Base-by-base conservation (phyloP, 1,140 invertebrate genomes). In the Maniola jurtina region DNA sequence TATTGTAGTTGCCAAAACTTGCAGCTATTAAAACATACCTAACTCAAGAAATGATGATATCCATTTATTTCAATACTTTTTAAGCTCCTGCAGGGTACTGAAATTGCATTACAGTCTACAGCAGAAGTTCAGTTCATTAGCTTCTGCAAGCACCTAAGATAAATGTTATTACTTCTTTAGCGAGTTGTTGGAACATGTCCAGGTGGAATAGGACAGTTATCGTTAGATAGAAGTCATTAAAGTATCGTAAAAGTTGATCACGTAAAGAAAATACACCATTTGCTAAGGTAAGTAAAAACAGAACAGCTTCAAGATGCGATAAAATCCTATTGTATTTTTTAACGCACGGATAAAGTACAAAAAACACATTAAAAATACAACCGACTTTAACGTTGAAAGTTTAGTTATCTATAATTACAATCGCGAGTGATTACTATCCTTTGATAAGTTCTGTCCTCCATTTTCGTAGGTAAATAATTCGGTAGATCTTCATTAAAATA, bases 81-180 rank as follows among this genome's bases (percentile, higher is more conserved):
- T 9, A 36, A 6, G 10, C 40, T 3, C 6, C 6, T 42, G 11
- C 40, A 9, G 9, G 36, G 5, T 6, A 9, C 9, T 42, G 11
- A 8, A 42, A 42, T 11, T 42, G 6, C 40, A 42, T 15, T 6
- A 50, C 16, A 55, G 50, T 35, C 60, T 60, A 5, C 52, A 55
- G 36, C 50, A 57, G 36, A 58, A 72, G 59, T 69, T 65, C 33
- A 40, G 35, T 61, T 69, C 70, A 72, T 72, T 72, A 72, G 16
- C 63, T 63, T 48, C 35, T 63, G 42, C 56, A 42, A 71, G 55
- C 63, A 56, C 42, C 48, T 71, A 67, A 45, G 61, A 66, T 67
- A 61, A 67, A 71, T 67, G 70, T 71, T 71, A 71, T 67, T 67
- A 57, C 60, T 71, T 60, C 62, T 66, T 61, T 66, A 59, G 56